A percentile compares a stretch with the other conserved stretches of the same genome.
Conservation (phyloP, 2,888 invertebrate species). For the Brachyopa scutellaris region DNA sequence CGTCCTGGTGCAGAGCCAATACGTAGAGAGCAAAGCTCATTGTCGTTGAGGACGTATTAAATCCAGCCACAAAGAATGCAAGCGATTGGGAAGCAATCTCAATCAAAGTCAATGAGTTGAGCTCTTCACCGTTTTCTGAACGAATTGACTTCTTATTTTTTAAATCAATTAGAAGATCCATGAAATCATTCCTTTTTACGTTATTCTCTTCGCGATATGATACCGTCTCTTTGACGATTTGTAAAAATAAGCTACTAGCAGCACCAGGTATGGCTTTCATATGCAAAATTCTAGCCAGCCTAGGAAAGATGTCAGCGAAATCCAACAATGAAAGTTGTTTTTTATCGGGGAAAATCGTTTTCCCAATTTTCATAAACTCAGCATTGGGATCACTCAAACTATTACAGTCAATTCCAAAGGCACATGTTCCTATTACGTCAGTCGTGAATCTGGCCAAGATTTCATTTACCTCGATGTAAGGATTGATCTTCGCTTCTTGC, state of each 20-base stretch:
- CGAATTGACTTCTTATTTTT: conserved; percentile 80
- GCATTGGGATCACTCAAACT: conserved; percentile 80
- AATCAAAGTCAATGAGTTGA: conserved; percentile 71
- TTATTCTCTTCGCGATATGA: conserved; percentile 79
- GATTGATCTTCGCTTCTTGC: no score
- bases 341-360: no score
- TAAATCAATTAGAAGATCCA: conserved; percentile 83
- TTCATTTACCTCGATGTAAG: conserved; percentile 72
- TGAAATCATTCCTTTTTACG: conserved; percentile 83
- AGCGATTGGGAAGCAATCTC: conserved; percentile 80
- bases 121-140: conserved; percentile 72
- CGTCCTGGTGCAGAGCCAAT: conserved; percentile 76
- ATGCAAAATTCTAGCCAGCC: conserved; percentile 76
- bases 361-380: conserved; percentile 79
- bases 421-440: conserved; percentile 83
- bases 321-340: no score
- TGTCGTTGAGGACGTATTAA: conserved; percentile 85
- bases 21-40: conserved; percentile 83
- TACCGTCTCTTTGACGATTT: conserved; percentile 79
- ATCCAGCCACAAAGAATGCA: conserved; percentile 82
- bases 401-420: conserved; percentile 82
- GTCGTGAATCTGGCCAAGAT: conserved; percentile 82
- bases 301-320: no score
- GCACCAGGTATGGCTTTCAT: conserved; percentile 75
- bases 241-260: conserved; percentile 82